Base-by-base conservation (phyloP, 1,140 invertebrate genomes). In the Lerema accius region DNA sequence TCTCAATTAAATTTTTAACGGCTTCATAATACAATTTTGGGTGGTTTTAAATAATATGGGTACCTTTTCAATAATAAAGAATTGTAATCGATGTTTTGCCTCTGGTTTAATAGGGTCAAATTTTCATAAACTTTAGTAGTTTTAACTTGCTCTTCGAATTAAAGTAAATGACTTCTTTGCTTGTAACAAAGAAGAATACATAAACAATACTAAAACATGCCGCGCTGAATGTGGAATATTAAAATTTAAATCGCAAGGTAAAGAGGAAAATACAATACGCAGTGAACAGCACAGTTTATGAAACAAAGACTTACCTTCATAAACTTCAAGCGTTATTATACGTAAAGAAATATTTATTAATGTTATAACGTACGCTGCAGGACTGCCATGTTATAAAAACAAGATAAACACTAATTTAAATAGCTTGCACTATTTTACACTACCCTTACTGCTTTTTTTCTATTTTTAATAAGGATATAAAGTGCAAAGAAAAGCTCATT, bases 361-460 rank as follows among this genome's bases (percentile, higher is more conserved):
- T 42, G 11, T 28, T 14, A 14, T 14, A 0, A 28, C 11, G 19
- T 28, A 42, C 35, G 35, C 13, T 40, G 2, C 2, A 23, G 28
- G 28, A 53, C n/a, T 19, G 4, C 10, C 35, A 39, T 15, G 32
- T 15, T 26, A n/a, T 40, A 40, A 40, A 7, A n/a, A n/a, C n/a
- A 53, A 53, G 37, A 53, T 53, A 53, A 53, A 53, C 37, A 23
- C 35, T 11, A 39, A 51, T 51, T 53, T 53, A 40, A 13, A 40
- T 15, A 32, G 26, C 26, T 35, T 19, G 19, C n/a, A 13, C 42
- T n/a, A n/a, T 4, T 3, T 1, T 4, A 26, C 23, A 7, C n/a
- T n/a, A n/a, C n/a, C n/a, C n/a, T 10, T 46, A 46, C 4, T 46
- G 7, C 19, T n/a, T 19, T 13, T 26, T 7, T 46, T 26, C 19